These are phyloP conservation scores for Petrocephalus zakoni DNA, from an alignment of 2,113 vertebrate genomes.

Conservation along the genomic window DNA sequence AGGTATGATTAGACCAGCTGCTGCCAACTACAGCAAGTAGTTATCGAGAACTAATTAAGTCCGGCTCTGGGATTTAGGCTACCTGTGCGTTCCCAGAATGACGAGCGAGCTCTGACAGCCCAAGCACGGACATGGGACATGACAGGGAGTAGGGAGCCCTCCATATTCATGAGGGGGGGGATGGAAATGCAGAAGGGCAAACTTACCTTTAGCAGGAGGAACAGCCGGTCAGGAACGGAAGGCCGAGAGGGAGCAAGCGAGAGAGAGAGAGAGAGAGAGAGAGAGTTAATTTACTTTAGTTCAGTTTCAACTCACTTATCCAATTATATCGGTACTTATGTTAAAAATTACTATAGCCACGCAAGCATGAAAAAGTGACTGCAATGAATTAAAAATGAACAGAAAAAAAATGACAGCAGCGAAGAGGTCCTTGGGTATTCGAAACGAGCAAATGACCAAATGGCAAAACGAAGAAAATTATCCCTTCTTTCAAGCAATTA, in stretches of 20 bases:
- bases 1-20: not conserved
- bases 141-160: not conserved
- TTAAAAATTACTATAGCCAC: not conserved
- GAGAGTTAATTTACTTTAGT: constrained; percentile 34
- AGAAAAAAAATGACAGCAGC: not conserved
- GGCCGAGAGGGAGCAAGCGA: constrained; percentile 24
- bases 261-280: constrained; percentile 13
- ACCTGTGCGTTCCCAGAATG: not conserved
- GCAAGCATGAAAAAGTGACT: not conserved
- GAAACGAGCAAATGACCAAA: not conserved
- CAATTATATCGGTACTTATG: not conserved
- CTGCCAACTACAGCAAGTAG: not conserved
- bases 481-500: not conserved
- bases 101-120: not conserved
- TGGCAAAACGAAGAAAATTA: not conserved
- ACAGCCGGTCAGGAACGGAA: not conserved
- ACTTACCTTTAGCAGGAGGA: not conserved
- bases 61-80: not conserved
- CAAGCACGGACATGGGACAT: not conserved
- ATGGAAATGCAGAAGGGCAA: not conserved
- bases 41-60: not conserved
- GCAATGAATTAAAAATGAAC: constrained; percentile 5
- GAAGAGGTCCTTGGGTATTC: not conserved
- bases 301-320: constrained; percentile 2
- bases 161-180: not conserved